Base-by-base conservation (phyloP, 2,888 invertebrate species). In the Orthonevra nobilis region DNA sequence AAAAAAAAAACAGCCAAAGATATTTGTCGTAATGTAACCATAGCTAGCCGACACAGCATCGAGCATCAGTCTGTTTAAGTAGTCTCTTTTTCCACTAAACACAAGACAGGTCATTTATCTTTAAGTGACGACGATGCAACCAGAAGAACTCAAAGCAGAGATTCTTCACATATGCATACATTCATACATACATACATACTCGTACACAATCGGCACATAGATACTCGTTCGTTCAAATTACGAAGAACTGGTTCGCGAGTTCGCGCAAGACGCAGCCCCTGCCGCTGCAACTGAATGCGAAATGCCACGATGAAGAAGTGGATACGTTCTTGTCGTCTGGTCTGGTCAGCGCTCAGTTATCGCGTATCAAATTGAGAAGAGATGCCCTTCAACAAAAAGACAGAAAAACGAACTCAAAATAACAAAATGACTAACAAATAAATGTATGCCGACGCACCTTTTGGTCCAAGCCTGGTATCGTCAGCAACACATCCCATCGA, bases 41-140 rank as follows among this genome's bases (percentile, higher is more conserved):
- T n/a, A n/a, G n/a, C n/a, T n/a, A n/a, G n/a, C n/a, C n/a, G n/a
- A n/a, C n/a, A 23, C 23, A 32, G 23, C 32, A 40, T 50, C 20
- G 42, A 42, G 32, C 42, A 42, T 52, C 46, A 5, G 7, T 68
- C 4, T 52, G 28, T 30, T 46, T 72, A n/a, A n/a, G n/a, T n/a
- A n/a, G n/a, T n/a, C n/a, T 64, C 3, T 40, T 48, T 70, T 64
- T 52, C n/a, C 52, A 60, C 32, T 64, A 63, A 32, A 77, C 73
- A 61, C 40, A 61, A 72, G 72, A 79, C 79, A 79, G 79, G 79
- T 68, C 79, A 73, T 79, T 79, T 79, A 79, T 79, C 79, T 73
- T 79, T 50, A 79, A 72, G 66, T 48, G 79, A 79, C 60, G 61
- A 66, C n/a, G n/a, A n/a, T n/a, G n/a, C n/a, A n/a, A 68, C 61